These are phyloP conservation scores for Listrodromus nycthemerus DNA, from an alignment of 2,888 invertebrate species.

Conservation along the genomic window DNA sequence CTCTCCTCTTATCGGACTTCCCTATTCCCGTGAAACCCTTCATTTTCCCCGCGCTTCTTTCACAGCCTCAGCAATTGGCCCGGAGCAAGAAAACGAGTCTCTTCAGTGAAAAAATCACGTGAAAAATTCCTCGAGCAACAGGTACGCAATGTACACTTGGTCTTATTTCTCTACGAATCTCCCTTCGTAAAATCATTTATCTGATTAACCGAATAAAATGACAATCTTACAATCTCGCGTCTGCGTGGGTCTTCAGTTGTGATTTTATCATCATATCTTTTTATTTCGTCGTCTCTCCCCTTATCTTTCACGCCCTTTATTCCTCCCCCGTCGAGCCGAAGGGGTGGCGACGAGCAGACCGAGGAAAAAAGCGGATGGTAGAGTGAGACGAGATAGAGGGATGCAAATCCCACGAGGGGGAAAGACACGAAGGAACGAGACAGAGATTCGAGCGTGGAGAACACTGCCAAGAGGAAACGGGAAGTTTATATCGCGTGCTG, in stretches of 20 bases:
- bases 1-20: background rate
- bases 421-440: conserved; percentile 14
- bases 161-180: conserved; percentile 19
- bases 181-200: conserved; percentile 26
- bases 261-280: conserved; percentile 10
- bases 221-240: conserved; percentile 30
- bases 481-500: conserved; percentile 72
- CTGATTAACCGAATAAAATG: conserved; percentile 37
- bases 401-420: conserved; percentile 73
- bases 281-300: conserved; percentile 10
- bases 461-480: conserved; percentile 68
- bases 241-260: background rate
- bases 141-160: conserved; percentile 17
- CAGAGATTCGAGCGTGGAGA: conserved; percentile 37
- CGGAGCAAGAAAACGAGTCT: background rate
- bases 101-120: conserved; percentile 25
- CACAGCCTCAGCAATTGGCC: conserved; percentile 28
- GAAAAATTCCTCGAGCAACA: conserved; percentile 45
- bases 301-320: background rate
- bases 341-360: conserved; percentile 13
- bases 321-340: conserved; percentile 19
- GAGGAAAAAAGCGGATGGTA: conserved; percentile 53
- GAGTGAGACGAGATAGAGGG: conserved; percentile 70
- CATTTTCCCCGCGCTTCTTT: conserved; percentile 38
- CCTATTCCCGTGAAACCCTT: conserved; percentile 22